phyloP scores from a whole-genome alignment of 2,888 invertebrate genomes.

The Arrhopalites spinosus region DNA sequence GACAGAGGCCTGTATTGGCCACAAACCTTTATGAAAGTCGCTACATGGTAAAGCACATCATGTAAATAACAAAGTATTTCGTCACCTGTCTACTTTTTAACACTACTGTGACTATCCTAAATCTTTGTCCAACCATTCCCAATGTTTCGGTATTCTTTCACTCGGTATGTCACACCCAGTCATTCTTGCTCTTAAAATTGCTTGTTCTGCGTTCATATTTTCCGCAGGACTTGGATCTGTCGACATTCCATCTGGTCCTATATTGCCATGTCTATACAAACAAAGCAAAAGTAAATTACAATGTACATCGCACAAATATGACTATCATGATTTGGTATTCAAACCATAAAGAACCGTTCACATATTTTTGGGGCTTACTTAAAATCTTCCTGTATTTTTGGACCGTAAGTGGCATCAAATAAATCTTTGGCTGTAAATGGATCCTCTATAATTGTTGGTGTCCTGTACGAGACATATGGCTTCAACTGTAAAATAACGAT shows the following conservation, averaged over 20 bases:
- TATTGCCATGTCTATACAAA: slow-evolving; percentile 68
- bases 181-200: slow-evolving; percentile 70
- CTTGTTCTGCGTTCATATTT: slow-evolving; percentile 72
- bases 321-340: too few relatives aligned
- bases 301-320: not conserved
- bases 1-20: too few relatives aligned
- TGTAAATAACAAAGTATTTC: too few relatives aligned
- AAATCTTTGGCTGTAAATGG: slow-evolving; percentile 83
- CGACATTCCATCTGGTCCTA: slow-evolving; percentile 72
- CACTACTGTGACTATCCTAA: too few relatives aligned
- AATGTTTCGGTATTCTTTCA: slow-evolving; percentile 48
- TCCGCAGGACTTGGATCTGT: slow-evolving; percentile 75
- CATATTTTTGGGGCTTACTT: too few relatives aligned
- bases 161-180: slow-evolving; percentile 82
- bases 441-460: slow-evolving; percentile 73
- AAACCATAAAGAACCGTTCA: too few relatives aligned
- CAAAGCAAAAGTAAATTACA: slow-evolving; percentile 16
- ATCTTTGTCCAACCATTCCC: slow-evolving; percentile 50
- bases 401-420: slow-evolving; percentile 78
- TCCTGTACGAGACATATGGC: slow-evolving; percentile 91
- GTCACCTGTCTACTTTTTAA: too few relatives aligned
- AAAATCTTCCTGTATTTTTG: slow-evolving; percentile 78
- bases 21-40: too few relatives aligned
- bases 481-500: slow-evolving; percentile 68
- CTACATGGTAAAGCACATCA: too few relatives aligned